These are phyloP conservation scores for Drosophila leonis DNA, from an alignment of 2,888 invertebrate genomes.

Conservation along the genomic window DNA sequence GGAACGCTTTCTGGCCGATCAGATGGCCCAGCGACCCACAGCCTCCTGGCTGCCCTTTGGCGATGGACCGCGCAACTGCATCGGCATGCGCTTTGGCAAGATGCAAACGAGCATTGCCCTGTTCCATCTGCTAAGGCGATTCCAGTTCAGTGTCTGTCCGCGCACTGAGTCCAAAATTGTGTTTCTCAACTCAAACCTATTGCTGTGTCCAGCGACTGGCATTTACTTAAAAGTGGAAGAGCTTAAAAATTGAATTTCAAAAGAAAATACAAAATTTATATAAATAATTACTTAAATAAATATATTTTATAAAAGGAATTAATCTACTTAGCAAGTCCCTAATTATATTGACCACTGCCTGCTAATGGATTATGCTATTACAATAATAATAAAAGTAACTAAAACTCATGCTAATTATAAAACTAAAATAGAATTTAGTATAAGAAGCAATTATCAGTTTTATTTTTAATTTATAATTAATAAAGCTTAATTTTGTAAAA, in stretches of 20 bases:
- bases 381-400: no score
- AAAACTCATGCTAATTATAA: no score
- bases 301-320: background rate
- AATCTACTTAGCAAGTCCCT: slow-evolving; percentile 1
- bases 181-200: slow-evolving; percentile 46
- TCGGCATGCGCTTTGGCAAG: slow-evolving; percentile 79
- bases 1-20: slow-evolving; percentile 87
- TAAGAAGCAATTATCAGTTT: background rate
- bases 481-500: no score
- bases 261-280: background rate
- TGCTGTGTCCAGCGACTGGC: slow-evolving; percentile 47
- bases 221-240: slow-evolving; percentile 61
- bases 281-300: background rate
- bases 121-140: slow-evolving; percentile 60
- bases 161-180: slow-evolving; percentile 63
- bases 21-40: slow-evolving; percentile 85
- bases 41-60: slow-evolving; percentile 80
- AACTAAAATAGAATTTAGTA: no score
- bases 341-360: slow-evolving; percentile 21
- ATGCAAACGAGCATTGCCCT: slow-evolving; percentile 75
- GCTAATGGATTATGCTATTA: no score
- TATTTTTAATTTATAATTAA: no score
- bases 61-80: slow-evolving; percentile 79
- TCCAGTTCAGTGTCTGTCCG: slow-evolving; percentile 57
- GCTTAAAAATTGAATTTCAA: slow-evolving; percentile 3